Conservation (phyloP, 2,888 invertebrate genomes). For the Bembecia ichneumoniformis region DNA sequence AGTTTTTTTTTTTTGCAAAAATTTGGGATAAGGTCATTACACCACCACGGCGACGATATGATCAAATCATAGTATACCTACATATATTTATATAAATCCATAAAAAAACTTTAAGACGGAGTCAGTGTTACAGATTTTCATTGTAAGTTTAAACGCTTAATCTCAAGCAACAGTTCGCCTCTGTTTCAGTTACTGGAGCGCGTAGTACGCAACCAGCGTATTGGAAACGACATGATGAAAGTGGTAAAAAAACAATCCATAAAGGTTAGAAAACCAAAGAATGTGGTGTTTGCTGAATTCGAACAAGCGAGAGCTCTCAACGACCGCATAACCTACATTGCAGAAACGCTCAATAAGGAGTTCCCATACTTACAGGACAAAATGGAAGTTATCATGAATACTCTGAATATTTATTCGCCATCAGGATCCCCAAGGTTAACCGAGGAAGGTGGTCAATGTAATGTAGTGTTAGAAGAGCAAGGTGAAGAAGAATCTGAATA, state of each 20-base stretch:
- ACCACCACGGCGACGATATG: too few relatives aligned
- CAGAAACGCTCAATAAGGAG: conserved; percentile 71
- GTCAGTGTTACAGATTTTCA: too few relatives aligned
- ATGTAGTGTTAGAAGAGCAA: conserved; percentile 9
- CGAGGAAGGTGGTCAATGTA: conserved; percentile 16
- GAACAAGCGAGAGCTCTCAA: conserved; percentile 72
- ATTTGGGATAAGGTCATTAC: too few relatives aligned
- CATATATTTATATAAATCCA: not conserved
- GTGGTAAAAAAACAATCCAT: conserved; percentile 56
- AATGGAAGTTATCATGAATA: conserved; percentile 53
- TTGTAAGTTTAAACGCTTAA: not conserved
- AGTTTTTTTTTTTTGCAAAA: too few relatives aligned
- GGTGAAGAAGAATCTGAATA: conserved; percentile 18
- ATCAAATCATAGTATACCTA: too few relatives aligned
- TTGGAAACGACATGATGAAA: conserved; percentile 73
- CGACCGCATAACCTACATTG: conserved; percentile 68
- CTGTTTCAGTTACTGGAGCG: conserved; percentile 57
- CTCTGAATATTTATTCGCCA: conserved; percentile 55
- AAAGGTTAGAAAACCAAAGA: conserved; percentile 50
- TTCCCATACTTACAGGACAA: conserved; percentile 72
- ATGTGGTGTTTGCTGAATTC: conserved; percentile 67
- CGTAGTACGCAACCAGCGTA: conserved; percentile 79
- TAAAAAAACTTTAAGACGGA: not conserved
- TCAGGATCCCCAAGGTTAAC: conserved; percentile 33
- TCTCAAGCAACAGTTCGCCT: not conserved